Evolutionary conservation across 2,113 vertebrate species (phyloP), one percentile per base, ranked within the genome.

Genomic region (Chaenogobius annularis): DNA sequence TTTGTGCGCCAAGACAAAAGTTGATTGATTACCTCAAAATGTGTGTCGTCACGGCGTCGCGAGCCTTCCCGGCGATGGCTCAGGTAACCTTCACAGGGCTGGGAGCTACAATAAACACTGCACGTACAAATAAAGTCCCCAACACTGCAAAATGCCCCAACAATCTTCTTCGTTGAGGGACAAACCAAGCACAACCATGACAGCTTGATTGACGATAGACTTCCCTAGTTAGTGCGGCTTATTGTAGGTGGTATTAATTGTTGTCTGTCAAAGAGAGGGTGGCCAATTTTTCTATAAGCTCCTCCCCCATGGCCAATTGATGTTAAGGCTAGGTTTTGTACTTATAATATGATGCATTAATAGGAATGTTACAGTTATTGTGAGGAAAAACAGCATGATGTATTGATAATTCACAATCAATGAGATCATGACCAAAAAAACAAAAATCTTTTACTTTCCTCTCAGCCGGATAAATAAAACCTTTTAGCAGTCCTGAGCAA

Each of bases 1-100:
- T 90, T 93, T 90, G 88, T 91, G 81, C 68, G 22, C 64, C 72
- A 88, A 91, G 77, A 89, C 89, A 92, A 92, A 91, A 84, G 86
- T 80, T 93, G 93, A 93, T 91, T 91, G 93, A 94, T 93, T 94
- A 85, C 89, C 83, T 88, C 69, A 63, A 84, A 89, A 93, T 91
- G 62, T 86, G 79, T 87, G 81, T 83, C 68, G 88, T 87, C 90
- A 86, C 55, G 77, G 83, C 79, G 65, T 72, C 70, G 75, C 75
- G 74, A 89, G 81, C 72, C 83, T 85, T 89, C 83, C 58, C 61
- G 67, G 48, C 75, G 64, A 86, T 89, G 88, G 79, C 61, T 2
- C 71, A 74, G 82, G 83, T 90, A 91, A 89, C 87, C 89, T 90
- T 92, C 90, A 87, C 72, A 61, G 20, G 64, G 71, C 69, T 77